Base-by-base conservation (phyloP, 1,140 invertebrate genomes). In the Formica exsecta region DNA sequence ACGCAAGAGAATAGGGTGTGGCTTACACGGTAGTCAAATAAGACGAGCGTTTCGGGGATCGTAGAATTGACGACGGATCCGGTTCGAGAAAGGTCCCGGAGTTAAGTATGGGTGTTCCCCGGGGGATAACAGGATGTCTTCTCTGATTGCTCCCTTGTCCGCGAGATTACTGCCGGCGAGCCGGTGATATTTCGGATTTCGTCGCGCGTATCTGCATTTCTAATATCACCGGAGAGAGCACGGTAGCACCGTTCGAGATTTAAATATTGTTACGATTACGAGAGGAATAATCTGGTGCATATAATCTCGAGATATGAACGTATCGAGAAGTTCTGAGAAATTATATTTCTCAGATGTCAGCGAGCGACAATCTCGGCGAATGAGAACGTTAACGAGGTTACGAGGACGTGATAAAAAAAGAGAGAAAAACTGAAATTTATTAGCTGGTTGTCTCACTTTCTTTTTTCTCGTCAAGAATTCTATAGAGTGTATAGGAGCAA, bases 111-210 rank as follows among this genome's bases (percentile, higher is more conserved):
- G 92, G 89, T 92, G 92, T 92, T 91, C 89, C 91, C 90, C 77
- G 7, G 73, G 86, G 92, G 91, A 93, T 93, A 92, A 93, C 92
- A 93, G 91, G 89, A 92, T 93, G 91, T 90, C 90, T 51, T 88
- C 87, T 92, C 87, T 92, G 92, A 93, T 93, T 92, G 91, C 90
- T 85, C 90, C 86, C 90, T 93, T 93, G 92, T 93, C 91, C 87
- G 66, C 79, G 86, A 90, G 91, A 92, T 92, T 92, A 92, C 86
- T 85, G 57, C 57, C 32, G 32, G n/a, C 44, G 44, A 36, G 61
- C 61, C 75, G 57, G 86, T 25, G 86, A 51, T 76, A 87, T 87
- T 76, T 74, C 64, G 62, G 73, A 86, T 87, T 85, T 83, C 86
- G 68, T 66, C 59, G 13, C 25, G 13, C 48, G 73, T 81, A 90